Base-by-base conservation (phyloP, 30 jellyfish, hydroid and myxozoan genomes). In the Turritopsis rubra region DNA sequence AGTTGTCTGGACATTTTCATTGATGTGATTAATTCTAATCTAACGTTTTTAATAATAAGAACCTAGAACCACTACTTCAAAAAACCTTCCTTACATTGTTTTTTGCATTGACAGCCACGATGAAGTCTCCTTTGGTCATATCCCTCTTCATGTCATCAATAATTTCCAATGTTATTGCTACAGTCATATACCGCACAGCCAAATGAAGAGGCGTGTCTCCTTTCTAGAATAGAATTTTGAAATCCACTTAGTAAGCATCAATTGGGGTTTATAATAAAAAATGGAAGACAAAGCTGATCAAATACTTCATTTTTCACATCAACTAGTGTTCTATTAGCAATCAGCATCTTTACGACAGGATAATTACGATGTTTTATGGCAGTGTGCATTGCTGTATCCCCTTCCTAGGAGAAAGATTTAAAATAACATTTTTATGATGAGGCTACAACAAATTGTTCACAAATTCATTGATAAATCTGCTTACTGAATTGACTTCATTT, bases 151-250 rank as follows among this genome's bases (percentile, higher is more conserved):
- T 93, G 23, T 82, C 96, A 87, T 93, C 99, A 28, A 93, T 60
- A 25, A 93, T n/a, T 76, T 79, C 96, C 88, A 93, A 71, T 5
- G 95, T 72, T 21, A 89, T 89, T 0, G 97, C 97, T 8, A 93
- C 94, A 73, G 91, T 73, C 81, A 96, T 66, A 22, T 87, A 81
- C 29, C 84, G 80, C 31, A 89, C 88, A 16, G 99, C 90, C 53
- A 89, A 66, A 81, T 93, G 99, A 16, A 93, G 84, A 0, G 99
- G 66, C 52, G 96, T 84, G 54, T 93, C 99, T 13, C 99, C 99
- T 85, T 76, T 82, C 99, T 93, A 81, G 22, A 68, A 83, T 8
- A 22, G 22, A 82, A n/a, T n/a, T 8, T 68, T n/a, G 77, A 68
- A n/a, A 68, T n/a, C 9, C 17, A 7, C 1, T 9, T 19, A 68